Evolutionary conservation across 2,113 vertebrate species (phyloP).

Genomic region (Mus musculus): DNA sequence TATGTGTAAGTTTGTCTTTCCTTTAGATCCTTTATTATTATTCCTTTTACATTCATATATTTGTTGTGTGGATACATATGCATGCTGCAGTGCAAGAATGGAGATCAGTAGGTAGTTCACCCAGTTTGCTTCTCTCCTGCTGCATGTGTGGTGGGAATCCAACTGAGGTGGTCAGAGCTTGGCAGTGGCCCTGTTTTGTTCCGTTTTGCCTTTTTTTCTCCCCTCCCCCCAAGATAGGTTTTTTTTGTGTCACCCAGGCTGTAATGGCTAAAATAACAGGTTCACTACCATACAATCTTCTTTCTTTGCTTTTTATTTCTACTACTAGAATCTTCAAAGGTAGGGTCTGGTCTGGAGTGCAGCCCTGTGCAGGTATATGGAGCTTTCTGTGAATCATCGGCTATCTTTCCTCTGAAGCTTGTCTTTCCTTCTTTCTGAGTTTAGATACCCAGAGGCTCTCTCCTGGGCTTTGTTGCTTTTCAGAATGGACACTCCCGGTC

Average conservation of each 20-base stretch:
- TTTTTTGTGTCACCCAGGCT: background rate
- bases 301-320: background rate
- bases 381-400: background rate
- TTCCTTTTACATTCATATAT: background rate
- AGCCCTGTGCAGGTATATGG: background rate
- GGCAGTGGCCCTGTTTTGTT: background rate
- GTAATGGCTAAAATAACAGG: background rate
- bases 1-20: background rate
- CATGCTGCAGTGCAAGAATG: background rate
- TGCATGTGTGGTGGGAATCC: background rate
- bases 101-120: background rate
- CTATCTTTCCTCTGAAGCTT: background rate
- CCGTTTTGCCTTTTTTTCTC: background rate
- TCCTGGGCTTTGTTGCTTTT: background rate
- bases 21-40: background rate
- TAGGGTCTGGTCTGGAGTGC: no score
- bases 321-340: background rate
- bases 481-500: background rate
- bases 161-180: background rate
- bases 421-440: background rate
- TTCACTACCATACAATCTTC: background rate
- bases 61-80: background rate
- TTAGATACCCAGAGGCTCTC: background rate
- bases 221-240: background rate
- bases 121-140: background rate